Evolutionary conservation across 2,113 vertebrate genomes (phyloP).

Genomic region (Montifringilla adamsi): DNA sequence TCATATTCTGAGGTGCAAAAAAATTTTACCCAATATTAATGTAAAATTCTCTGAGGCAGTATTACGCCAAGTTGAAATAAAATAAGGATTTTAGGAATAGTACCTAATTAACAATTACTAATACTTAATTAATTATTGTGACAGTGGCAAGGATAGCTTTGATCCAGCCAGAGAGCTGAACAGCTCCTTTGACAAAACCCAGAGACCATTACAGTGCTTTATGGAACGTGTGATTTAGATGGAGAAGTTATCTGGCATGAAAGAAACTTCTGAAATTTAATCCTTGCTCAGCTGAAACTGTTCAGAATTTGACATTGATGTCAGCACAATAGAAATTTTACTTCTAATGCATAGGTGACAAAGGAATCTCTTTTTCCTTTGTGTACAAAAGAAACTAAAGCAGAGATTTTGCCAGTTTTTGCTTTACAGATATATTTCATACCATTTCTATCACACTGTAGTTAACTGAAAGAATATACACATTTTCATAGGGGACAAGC

Average conservation of each 20-base stretch:
- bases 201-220: neutral
- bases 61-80: neutral
- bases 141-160: neutral
- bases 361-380: neutral
- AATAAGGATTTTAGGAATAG: neutral
- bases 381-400: neutral
- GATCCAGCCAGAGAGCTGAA: neutral
- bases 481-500: neutral
- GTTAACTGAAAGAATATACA: neutral
- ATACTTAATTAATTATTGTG: constrained; percentile 11
- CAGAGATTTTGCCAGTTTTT: neutral
- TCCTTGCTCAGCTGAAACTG: neutral
- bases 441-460: neutral
- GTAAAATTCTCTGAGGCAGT: neutral
- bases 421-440: neutral
- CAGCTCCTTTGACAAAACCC: neutral
- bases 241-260: neutral
- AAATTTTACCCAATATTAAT: neutral
- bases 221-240: neutral
- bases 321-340: neutral
- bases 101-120: neutral
- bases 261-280: constrained; percentile 28
- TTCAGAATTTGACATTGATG: neutral
- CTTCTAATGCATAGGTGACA: neutral
- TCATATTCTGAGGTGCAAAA: neutral